These are phyloP conservation scores for Ormyrus pomaceus DNA, from an alignment of 2,888 invertebrate species.

Conservation along the genomic window DNA sequence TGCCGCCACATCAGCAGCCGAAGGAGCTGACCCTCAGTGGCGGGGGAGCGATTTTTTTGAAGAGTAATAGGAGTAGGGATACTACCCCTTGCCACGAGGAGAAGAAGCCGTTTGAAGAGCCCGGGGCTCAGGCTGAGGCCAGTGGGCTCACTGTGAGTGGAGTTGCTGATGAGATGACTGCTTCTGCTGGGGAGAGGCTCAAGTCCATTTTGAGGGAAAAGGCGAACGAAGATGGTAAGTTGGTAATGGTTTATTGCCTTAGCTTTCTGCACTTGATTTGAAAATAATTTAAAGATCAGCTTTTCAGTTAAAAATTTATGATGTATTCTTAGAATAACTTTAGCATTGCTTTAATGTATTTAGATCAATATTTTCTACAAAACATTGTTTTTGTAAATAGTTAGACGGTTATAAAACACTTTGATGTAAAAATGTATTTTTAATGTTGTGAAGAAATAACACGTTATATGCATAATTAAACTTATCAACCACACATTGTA, in stretches of 20 bases:
- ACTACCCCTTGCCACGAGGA: slow-evolving; percentile 69
- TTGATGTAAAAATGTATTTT: too few species aligned
- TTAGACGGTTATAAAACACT: too few species aligned
- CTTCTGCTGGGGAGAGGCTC: slow-evolving; percentile 65
- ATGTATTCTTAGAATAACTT: neutral
- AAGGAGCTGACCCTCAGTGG: slow-evolving; percentile 75
- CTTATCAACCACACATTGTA: too few species aligned
- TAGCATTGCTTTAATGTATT: too few species aligned
- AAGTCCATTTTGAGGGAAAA: slow-evolving; percentile 74
- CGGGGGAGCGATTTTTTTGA: slow-evolving; percentile 82
- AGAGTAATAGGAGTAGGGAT: slow-evolving; percentile 74
- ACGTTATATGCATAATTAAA: too few species aligned
- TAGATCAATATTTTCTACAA: too few species aligned
- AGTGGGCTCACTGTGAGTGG: slow-evolving; percentile 3
- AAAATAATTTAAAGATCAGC: slow-evolving; percentile 24
- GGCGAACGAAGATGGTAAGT: slow-evolving; percentile 68
- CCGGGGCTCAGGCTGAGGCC: slow-evolving; percentile 53
- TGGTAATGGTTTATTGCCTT: too few species aligned
- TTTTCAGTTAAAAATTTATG: neutral
- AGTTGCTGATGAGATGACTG: slow-evolving; percentile 60
- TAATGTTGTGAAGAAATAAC: too few species aligned
- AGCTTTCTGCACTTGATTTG: neutral
- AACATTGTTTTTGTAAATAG: too few species aligned
- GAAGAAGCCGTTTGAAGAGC: slow-evolving; percentile 64
- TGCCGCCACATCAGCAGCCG: slow-evolving; percentile 72